These are phyloP conservation scores for Aporophyla nigra DNA, from an alignment of 2,888 invertebrate species.

Conservation along the genomic window DNA sequence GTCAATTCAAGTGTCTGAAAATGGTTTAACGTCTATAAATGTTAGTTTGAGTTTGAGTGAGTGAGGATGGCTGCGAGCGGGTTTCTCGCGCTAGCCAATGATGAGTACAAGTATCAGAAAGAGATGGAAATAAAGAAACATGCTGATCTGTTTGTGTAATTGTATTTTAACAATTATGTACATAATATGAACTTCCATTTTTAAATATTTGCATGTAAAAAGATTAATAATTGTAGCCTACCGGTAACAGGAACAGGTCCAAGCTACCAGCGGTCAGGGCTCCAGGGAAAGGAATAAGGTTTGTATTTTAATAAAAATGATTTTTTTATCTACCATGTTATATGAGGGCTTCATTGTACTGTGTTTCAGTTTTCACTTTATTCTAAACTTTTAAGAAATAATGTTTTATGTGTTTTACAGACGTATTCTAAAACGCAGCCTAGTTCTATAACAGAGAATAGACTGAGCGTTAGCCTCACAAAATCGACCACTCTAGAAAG, in stretches of 20 bases:
- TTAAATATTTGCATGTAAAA: not conserved
- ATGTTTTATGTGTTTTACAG: slow-evolving; percentile 11
- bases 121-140: not conserved
- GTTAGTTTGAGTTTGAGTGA: too few species aligned
- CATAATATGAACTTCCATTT: not conserved
- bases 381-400: slow-evolving; percentile 7
- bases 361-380: not conserved
- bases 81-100: not conserved
- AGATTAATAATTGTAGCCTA: not conserved
- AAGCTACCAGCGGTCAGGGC: not conserved
- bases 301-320: not conserved
- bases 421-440: slow-evolving; percentile 27
- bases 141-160: not conserved
- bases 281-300: not conserved
- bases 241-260: not conserved
- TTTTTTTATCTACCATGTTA: not conserved
- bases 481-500: not conserved
- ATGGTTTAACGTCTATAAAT: not conserved
- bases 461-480: not conserved
- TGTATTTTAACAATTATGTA: not conserved
- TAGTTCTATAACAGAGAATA: too few species aligned
- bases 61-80: too few species aligned
- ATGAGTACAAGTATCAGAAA: not conserved
- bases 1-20: not conserved
- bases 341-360: not conserved